Evolutionary conservation across 2,888 invertebrate genomes (phyloP).

Genomic region (Geophilus truncorum): DNA sequence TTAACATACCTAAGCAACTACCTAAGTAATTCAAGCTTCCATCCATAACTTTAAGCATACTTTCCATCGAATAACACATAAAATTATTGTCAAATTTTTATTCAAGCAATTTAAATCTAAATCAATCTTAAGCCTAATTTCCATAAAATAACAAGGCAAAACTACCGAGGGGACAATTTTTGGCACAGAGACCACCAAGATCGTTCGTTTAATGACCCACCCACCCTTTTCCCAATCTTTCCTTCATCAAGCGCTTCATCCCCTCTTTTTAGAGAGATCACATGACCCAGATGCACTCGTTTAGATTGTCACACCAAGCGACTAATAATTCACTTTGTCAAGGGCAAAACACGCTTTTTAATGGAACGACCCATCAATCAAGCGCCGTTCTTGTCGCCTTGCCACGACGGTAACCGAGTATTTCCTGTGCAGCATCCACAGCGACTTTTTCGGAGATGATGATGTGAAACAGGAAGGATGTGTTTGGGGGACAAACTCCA

Average conservation of each 20-base stretch:
- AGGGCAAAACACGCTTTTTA: slow-evolving; percentile 14
- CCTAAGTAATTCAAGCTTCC: too few species aligned
- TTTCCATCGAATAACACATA: too few species aligned
- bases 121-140: too few species aligned
- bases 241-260: background rate
- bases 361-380: slow-evolving; percentile 21
- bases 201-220: background rate
- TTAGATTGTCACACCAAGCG: slow-evolving; percentile 2
- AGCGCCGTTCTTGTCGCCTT: background rate
- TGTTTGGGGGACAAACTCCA: slow-evolving; percentile 1
- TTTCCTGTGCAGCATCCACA: slow-evolving; percentile 11
- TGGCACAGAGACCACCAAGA: background rate
- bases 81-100: too few species aligned
- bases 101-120: too few species aligned
- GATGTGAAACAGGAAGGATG: slow-evolving; percentile 15
- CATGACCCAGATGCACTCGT: background rate
- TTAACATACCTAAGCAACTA: too few species aligned
- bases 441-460: slow-evolving; percentile 22
- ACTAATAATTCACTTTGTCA: slow-evolving; percentile 27
- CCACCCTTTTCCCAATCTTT: background rate
- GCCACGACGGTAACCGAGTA: slow-evolving; percentile 25
- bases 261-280: background rate
- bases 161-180: too few species aligned
- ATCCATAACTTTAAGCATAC: too few species aligned
- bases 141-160: too few species aligned